A percentile compares a stretch with the other conserved stretches of the same genome.
Conservation (phyloP, 64 coral and sea anemone genomes). For the Hydrozoanthus tunicans region DNA sequence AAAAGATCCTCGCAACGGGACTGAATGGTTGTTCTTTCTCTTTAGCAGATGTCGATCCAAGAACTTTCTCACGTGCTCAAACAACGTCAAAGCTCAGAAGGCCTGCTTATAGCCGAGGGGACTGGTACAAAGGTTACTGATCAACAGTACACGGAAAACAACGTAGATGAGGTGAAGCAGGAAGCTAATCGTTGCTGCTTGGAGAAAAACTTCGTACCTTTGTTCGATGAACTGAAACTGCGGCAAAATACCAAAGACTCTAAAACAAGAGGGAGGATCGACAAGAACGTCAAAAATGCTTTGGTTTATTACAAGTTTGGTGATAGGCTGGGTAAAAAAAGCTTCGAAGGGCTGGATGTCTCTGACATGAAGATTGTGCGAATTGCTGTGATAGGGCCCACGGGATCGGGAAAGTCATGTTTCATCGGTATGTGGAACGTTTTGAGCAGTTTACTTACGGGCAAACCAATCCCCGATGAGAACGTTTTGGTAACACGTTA, state of each 20-base stretch:
- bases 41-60: slow-evolving; percentile 23
- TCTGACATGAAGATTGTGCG: slow-evolving; percentile 71
- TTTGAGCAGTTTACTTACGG: too few relatives aligned
- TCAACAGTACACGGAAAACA: background rate
- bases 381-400: slow-evolving; percentile 72
- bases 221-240: slow-evolving; percentile 23
- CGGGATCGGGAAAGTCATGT: slow-evolving; percentile 81
- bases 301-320: slow-evolving; percentile 73
- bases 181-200: slow-evolving; percentile 11
- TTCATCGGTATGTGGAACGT: slow-evolving; percentile 72
- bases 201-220: slow-evolving; percentile 6
- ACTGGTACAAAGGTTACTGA: background rate
- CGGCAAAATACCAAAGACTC: background rate
- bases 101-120: background rate
- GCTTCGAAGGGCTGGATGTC: slow-evolving; percentile 51
- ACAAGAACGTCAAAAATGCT: slow-evolving; percentile 33
- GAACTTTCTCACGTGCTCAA: slow-evolving; percentile 8
- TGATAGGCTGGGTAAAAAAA: slow-evolving; percentile 20
- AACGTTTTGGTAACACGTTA: too few relatives aligned
- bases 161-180: background rate
- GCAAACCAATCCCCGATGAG: too few relatives aligned
- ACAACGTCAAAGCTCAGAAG: background rate
- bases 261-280: background rate
- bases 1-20: too few relatives aligned
- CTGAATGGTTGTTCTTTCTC: background rate